Evolutionary conservation across 2,888 invertebrate species (phyloP).

Genomic region (Lamproptera curius): DNA sequence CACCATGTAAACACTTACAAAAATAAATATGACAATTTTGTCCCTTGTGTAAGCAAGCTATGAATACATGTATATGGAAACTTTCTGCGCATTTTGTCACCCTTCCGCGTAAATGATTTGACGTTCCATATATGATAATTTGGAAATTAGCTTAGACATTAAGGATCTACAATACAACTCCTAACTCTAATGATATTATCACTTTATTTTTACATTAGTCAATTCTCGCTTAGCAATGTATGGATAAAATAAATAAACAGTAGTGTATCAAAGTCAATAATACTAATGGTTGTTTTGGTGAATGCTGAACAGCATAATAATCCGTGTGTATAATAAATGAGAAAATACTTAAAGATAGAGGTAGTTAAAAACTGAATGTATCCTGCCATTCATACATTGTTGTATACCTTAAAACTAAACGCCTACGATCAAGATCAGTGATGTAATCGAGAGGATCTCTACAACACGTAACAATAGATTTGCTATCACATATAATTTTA

Average conservation of each 20-base stretch:
- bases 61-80: too few relatives aligned
- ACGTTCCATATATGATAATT: not conserved
- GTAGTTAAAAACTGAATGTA: constrained; percentile 42
- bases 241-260: not conserved
- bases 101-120: too few relatives aligned
- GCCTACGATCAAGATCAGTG: constrained; percentile 16
- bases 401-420: constrained; percentile 25
- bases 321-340: constrained; percentile 24
- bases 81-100: too few relatives aligned
- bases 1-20: too few relatives aligned
- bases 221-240: too few relatives aligned
- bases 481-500: constrained; percentile 45
- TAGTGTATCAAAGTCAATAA: not conserved
- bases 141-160: not conserved
- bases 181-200: not conserved
- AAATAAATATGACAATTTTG: too few relatives aligned
- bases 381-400: constrained; percentile 35
- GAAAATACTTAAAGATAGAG: constrained; percentile 43
- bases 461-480: constrained; percentile 30
- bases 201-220: too few relatives aligned
- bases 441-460: constrained; percentile 17
- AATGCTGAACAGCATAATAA: not conserved
- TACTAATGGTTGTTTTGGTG: not conserved
- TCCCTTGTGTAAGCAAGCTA: too few relatives aligned
- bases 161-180: not conserved